Evolutionary conservation across 2,113 vertebrate genomes (phyloP).

Genomic region (Willisornis vidua): DNA sequence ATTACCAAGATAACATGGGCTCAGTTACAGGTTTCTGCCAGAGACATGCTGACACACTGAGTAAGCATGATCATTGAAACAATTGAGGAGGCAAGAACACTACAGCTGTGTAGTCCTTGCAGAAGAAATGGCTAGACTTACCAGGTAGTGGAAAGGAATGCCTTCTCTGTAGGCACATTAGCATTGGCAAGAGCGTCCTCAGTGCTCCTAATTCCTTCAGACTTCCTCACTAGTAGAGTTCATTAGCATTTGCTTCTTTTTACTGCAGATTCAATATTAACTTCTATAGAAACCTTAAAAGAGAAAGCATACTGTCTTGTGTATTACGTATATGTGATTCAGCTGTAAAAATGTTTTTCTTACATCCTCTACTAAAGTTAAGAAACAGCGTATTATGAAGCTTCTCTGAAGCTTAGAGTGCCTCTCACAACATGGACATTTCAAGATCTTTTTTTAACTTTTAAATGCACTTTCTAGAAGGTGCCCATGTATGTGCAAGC

Average conservation of each 20-base stretch:
- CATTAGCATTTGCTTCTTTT: not conserved
- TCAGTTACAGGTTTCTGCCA: not conserved
- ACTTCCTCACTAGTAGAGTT: not conserved
- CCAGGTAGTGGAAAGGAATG: not conserved
- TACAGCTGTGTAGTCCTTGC: not conserved
- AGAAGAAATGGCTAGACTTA: not conserved
- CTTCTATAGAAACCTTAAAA: not conserved
- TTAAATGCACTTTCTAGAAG: not conserved
- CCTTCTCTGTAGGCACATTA: not conserved
- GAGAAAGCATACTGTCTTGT: not conserved
- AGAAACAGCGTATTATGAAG: not conserved
- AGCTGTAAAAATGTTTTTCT: not conserved
- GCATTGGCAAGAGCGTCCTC: not conserved
- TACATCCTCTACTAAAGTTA: not conserved
- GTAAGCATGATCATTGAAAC: rapidly evolving
- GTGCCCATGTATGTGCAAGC: not conserved
- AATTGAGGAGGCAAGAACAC: not conserved
- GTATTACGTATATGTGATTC: not conserved
- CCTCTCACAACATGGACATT: not conserved
- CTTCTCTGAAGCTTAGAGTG: not conserved
- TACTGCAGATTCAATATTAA: not conserved
- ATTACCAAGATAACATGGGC: not conserved
- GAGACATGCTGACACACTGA: not conserved
- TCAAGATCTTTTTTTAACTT: not conserved
- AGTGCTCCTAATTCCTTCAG: not conserved